phyloP scores from a whole-genome alignment of 1,140 invertebrate species.

The Macrotrachela quadricornifera region DNA sequence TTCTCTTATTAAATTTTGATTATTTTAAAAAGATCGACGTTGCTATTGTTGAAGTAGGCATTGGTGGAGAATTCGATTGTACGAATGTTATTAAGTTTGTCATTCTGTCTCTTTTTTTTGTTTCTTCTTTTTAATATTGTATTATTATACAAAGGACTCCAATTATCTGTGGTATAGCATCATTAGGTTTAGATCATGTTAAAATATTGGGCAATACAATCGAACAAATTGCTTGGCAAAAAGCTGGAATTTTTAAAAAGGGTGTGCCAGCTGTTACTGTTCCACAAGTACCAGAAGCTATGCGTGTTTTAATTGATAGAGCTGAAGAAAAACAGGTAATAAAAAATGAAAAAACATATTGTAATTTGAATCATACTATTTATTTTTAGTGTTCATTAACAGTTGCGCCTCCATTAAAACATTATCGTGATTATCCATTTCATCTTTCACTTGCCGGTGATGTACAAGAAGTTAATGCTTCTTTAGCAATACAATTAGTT shows the following conservation, averaged over 20 bases:
- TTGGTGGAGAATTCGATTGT: constrained; percentile 76
- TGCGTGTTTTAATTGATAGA: constrained; percentile 1
- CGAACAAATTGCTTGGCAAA: constrained; percentile 70
- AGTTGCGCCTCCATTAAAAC: background rate
- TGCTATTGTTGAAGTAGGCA: constrained; percentile 82
- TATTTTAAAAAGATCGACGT: constrained; percentile 40
- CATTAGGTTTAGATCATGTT: constrained; percentile 68
- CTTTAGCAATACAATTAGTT: background rate
- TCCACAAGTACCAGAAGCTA: background rate
- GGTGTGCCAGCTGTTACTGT: background rate
- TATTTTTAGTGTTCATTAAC: background rate
- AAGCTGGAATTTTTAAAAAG: constrained; percentile 78
- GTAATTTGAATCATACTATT: background rate
- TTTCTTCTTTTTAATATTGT: background rate
- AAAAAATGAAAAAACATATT: no score
- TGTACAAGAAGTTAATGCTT: constrained; percentile 1
- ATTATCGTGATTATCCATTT: background rate
- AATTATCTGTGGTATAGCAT: constrained; percentile 64
- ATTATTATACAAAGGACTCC: constrained; percentile 42
- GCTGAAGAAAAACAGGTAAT: constrained; percentile 2
- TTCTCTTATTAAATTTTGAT: no score
- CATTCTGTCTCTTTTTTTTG: no score
- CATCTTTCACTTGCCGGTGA: constrained; percentile 1
- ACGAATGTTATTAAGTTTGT: constrained; percentile 65
- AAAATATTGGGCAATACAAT: constrained; percentile 58